A percentile compares a stretch with the other conserved stretches of the same genome.
Conservation (phyloP, 2,113 vertebrate genomes). For the Larimichthys polyactis region DNA sequence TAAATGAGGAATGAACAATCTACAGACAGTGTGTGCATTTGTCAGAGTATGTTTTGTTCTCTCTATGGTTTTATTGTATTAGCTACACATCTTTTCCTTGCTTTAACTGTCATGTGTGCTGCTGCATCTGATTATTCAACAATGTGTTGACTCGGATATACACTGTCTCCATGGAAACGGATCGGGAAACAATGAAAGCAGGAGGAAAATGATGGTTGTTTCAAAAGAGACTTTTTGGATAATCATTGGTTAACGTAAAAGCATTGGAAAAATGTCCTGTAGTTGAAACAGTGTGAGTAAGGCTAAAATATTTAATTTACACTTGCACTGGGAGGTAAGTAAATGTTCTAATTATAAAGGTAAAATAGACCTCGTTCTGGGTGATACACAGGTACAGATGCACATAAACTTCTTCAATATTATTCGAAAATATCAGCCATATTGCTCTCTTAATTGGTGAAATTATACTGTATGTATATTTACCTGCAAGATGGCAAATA, state of each 20-base stretch:
- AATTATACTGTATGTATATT: background rate
- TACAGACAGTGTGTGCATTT: background rate
- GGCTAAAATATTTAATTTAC: too few species aligned
- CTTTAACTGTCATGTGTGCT: background rate
- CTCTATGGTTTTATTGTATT: background rate
- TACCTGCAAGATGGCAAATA: background rate
- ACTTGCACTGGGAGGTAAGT: background rate
- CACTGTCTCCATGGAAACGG: conserved; percentile 11
- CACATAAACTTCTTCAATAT: background rate
- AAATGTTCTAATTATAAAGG: background rate
- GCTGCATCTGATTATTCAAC: background rate
- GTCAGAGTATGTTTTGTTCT: background rate
- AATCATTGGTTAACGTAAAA: background rate
- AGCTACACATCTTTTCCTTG: background rate
- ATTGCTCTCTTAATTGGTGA: background rate
- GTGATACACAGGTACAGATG: background rate
- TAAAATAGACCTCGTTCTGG: background rate
- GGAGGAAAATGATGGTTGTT: background rate
- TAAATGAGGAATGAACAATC: background rate
- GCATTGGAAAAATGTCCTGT: background rate
- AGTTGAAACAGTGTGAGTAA: background rate
- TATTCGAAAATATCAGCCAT: background rate
- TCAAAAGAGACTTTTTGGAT: background rate
- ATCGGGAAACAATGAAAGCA: background rate
- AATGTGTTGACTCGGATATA: background rate